These are phyloP conservation scores for Andrena fulva DNA, from an alignment of 2,888 invertebrate genomes.

Conservation along the genomic window DNA sequence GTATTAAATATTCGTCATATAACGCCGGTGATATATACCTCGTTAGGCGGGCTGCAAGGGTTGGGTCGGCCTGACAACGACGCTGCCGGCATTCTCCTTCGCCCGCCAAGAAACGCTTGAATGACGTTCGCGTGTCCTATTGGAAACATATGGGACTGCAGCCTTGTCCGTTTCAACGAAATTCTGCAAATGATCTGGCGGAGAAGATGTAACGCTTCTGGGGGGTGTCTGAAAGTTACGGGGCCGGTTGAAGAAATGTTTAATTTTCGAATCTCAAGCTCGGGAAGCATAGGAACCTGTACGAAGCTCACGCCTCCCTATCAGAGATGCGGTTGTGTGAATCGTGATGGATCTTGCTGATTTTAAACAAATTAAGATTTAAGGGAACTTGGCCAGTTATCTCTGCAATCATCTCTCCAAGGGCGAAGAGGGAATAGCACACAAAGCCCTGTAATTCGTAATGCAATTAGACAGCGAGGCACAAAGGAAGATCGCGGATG, in stretches of 20 bases:
- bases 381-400: not conserved
- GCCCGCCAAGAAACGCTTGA: not conserved
- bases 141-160: slow-evolving; percentile 10
- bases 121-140: slow-evolving; percentile 4
- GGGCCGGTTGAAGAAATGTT: too few relatives aligned
- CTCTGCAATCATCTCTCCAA: not conserved
- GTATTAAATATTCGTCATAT: slow-evolving; percentile 67
- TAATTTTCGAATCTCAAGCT: too few relatives aligned
- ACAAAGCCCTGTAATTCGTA: slow-evolving; percentile 1
- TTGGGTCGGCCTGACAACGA: slow-evolving; percentile 22
- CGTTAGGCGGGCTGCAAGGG: slow-evolving; percentile 43
- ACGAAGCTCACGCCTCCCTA: too few relatives aligned
- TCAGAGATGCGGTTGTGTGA: too few relatives aligned
- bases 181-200: slow-evolving; percentile 5
- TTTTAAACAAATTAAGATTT: not conserved
- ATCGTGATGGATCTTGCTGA: not conserved
- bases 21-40: slow-evolving; percentile 49
- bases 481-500: slow-evolving; percentile 39
- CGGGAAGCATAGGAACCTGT: too few relatives aligned
- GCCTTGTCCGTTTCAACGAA: slow-evolving; percentile 14
- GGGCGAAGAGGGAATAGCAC: slow-evolving; percentile 17
- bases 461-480: slow-evolving; percentile 39
- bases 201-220: too few relatives aligned
- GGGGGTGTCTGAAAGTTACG: too few relatives aligned
- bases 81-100: slow-evolving; percentile 33